phyloP scores from a whole-genome alignment of 2,113 vertebrate species.

The Mesocricetus auratus region DNA sequence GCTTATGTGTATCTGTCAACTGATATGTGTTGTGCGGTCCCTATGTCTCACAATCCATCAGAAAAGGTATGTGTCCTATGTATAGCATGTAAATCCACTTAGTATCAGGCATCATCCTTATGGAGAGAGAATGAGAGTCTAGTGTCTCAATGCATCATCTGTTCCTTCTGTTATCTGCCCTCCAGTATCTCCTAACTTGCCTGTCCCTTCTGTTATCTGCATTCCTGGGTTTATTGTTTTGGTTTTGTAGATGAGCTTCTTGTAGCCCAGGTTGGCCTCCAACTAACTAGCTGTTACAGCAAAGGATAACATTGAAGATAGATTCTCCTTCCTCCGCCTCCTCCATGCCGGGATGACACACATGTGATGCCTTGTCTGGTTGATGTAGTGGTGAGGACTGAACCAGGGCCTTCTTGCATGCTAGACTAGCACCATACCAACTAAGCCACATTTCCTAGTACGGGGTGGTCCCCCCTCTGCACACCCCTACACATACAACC shows the following conservation, averaged over 20 bases:
- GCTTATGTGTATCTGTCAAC: conserved; percentile 56
- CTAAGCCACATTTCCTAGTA: not conserved
- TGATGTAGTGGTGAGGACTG: not conserved
- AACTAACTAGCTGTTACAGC: not conserved
- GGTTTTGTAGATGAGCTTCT: too few relatives aligned
- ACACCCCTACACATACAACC: not conserved
- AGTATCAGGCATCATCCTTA: conserved; percentile 17
- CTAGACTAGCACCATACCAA: not conserved
- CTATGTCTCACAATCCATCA: conserved; percentile 74
- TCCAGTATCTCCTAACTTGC: too few relatives aligned
- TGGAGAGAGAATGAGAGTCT: not conserved
- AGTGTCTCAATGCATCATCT: not conserved
- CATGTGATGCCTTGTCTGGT: not conserved
- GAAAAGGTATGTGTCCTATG: conserved; percentile 44
- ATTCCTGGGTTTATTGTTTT: not conserved
- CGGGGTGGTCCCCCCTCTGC: not conserved
- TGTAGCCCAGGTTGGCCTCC: not conserved
- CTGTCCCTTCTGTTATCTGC: not conserved
- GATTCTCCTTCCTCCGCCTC: not conserved
- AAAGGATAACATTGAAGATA: not conserved
- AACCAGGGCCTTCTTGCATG: not conserved
- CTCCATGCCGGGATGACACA: too few relatives aligned
- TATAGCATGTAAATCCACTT: conserved; percentile 72
- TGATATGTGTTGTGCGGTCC: conserved; percentile 68
- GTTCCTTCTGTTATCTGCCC: not conserved